Conservation (phyloP, 2,888 invertebrate genomes). For the Papilio demoleus region DNA sequence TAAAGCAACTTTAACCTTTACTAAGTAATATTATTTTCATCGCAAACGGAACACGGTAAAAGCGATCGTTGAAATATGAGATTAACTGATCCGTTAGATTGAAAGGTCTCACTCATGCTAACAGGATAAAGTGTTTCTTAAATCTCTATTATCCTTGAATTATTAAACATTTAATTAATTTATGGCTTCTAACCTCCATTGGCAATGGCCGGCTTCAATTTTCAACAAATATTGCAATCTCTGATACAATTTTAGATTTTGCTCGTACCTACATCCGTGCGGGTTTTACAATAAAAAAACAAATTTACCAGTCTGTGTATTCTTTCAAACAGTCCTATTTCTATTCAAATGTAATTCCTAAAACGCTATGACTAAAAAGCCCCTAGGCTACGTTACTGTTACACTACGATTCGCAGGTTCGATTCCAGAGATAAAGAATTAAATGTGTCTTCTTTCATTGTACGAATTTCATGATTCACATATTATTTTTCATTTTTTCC, state of each 20-base stretch:
- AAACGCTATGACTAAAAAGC: not conserved
- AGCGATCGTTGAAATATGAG: constrained; percentile 16
- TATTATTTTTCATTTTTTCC: no score
- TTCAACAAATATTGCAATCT: not conserved
- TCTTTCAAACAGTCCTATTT: no score
- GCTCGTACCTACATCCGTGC: no score
- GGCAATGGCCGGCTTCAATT: not conserved
- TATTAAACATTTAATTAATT: constrained; percentile 16
- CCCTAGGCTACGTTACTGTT: not conserved
- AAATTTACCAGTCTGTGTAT: no score
- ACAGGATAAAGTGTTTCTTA: constrained; percentile 11
- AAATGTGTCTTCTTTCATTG: no score
- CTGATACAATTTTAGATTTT: no score
- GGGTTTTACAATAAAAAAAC: no score
- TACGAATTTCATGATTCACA: no score
- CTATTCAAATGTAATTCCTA: not conserved
- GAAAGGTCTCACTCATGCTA: constrained; percentile 14
- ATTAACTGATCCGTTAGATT: constrained; percentile 14
- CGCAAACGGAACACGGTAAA: constrained; percentile 15
- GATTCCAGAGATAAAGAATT: not conserved
- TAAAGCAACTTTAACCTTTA: not conserved
- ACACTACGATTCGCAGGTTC: not conserved
- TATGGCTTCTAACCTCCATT: not conserved
- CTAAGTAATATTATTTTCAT: constrained; percentile 5
- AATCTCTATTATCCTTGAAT: constrained; percentile 16